These are phyloP conservation scores for Nipponacmea schrenckii DNA, from an alignment of 2,888 invertebrate genomes.

Conservation along the genomic window DNA sequence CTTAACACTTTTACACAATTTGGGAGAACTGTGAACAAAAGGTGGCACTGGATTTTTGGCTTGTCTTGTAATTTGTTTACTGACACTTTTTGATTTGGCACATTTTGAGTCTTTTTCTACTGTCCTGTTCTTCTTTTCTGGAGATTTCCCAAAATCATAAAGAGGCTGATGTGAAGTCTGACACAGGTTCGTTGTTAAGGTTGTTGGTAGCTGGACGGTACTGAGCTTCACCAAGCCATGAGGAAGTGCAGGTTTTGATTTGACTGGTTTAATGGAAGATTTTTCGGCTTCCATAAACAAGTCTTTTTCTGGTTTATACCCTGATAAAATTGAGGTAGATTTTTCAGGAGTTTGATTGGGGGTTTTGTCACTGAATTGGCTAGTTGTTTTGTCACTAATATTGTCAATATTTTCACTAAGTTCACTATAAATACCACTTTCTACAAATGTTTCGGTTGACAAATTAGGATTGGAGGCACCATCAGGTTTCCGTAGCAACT, in stretches of 20 bases:
- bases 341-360: background rate
- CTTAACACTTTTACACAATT: background rate
- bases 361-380: background rate
- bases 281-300: background rate
- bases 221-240: background rate
- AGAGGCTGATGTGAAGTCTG: background rate
- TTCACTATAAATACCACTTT: conserved; percentile 5
- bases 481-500: conserved; percentile 74
- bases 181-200: background rate
- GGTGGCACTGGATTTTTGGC: background rate
- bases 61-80: background rate
- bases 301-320: conserved; percentile 3
- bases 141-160: background rate
- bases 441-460: conserved; percentile 41
- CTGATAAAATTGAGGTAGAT: background rate
- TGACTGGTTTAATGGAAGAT: background rate
- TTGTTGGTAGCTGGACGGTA: conserved; percentile 1
- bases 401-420: background rate
- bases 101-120: background rate
- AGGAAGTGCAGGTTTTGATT: background rate
- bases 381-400: no score
- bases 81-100: background rate
- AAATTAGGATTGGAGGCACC: conserved; percentile 93
- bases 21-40: background rate
- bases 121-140: background rate